Evolutionary conservation across 2,888 invertebrate genomes (phyloP).

Genomic region (Prosapia bicincta): DNA sequence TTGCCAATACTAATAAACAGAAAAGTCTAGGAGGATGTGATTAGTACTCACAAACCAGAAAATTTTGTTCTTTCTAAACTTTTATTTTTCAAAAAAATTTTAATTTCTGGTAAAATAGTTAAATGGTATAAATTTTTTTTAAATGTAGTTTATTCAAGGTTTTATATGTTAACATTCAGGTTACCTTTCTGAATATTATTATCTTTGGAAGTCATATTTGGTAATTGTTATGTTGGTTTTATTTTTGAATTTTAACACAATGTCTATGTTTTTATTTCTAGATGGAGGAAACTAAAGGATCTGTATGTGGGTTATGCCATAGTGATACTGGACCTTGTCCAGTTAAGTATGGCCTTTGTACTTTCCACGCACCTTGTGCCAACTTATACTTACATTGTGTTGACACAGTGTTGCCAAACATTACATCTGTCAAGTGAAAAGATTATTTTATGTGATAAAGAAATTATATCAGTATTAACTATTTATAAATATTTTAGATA

Average conservation of each 20-base stretch:
- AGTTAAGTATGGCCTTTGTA: conserved; percentile 35
- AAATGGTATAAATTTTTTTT: no score
- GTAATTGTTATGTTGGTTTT: neutral
- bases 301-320: conserved; percentile 35
- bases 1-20: no score
- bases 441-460: neutral
- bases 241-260: neutral
- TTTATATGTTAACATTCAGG: no score
- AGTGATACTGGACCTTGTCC: conserved; percentile 33
- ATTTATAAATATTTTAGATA: neutral
- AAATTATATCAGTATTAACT: neutral
- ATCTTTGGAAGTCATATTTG: neutral
- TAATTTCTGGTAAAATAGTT: no score
- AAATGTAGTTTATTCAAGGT: no score
- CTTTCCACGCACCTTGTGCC: conserved; percentile 37
- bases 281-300: conserved; percentile 34
- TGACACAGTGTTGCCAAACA: conserved; percentile 32
- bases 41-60: no score
- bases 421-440: neutral
- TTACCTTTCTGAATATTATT: no score
- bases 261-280: conserved; percentile 17
- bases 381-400: conserved; percentile 36
- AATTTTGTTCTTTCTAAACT: no score
- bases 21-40: no score
- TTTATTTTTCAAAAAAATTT: no score